These are phyloP conservation scores for Pomatorhinus ruficollis DNA, from an alignment of 2,113 vertebrate species.

Conservation along the genomic window DNA sequence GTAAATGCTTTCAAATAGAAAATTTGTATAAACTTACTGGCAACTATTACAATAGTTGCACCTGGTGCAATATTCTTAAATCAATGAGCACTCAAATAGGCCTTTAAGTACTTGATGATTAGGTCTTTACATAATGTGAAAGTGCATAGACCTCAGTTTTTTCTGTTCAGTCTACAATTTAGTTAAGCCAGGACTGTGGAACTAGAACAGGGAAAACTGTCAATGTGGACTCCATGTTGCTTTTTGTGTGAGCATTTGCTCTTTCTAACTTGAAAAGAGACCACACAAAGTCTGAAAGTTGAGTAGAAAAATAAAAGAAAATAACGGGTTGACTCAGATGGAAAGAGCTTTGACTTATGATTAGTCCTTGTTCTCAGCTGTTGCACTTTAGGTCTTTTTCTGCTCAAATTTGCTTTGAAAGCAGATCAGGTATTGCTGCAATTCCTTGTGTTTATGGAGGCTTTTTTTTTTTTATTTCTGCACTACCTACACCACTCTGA, in stretches of 20 bases:
- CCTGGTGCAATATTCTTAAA: background rate
- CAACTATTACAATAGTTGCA: background rate
- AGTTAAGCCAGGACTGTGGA: background rate
- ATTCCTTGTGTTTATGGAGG: background rate
- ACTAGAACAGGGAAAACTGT: background rate
- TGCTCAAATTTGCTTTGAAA: background rate
- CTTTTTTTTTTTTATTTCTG: background rate
- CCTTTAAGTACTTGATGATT: background rate
- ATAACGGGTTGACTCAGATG: background rate
- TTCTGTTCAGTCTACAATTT: background rate
- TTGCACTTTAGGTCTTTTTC: background rate
- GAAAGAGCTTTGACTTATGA: background rate
- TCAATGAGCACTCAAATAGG: background rate
- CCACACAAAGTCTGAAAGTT: background rate
- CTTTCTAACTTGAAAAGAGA: background rate
- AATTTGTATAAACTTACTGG: background rate
- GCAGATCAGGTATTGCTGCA: background rate
- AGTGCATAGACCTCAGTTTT: background rate
- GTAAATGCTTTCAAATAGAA: background rate
- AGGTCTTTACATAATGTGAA: background rate
- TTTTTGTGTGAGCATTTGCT: background rate
- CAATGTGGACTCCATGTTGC: background rate
- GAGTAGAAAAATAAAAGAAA: background rate
- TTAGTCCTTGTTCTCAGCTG: background rate
- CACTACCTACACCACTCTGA: background rate